Conservation (phyloP, 1,140 invertebrate species). For the Ips nitidus region DNA sequence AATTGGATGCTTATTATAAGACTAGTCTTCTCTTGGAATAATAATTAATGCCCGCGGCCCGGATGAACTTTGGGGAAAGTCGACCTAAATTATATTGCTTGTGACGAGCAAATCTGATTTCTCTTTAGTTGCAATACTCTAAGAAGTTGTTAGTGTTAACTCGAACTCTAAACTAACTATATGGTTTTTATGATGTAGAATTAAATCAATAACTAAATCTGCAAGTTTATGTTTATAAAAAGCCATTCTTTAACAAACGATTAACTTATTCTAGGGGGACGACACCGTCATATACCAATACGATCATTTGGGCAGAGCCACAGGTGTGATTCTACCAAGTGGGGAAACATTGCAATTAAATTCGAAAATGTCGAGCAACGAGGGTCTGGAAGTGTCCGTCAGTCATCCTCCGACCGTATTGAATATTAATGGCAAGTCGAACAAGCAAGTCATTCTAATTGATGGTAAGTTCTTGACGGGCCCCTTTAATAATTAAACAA, state of each 20-base stretch:
- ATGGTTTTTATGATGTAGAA: too few species aligned
- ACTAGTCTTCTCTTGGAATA: slow-evolving; percentile 14
- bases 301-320: slow-evolving; percentile 81
- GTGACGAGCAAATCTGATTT: neutral
- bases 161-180: neutral
- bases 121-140: neutral
- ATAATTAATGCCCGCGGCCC: slow-evolving; percentile 7
- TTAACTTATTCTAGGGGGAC: slow-evolving; percentile 64
- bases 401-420: slow-evolving; percentile 55
- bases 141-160: neutral
- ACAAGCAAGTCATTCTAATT: slow-evolving; percentile 57
- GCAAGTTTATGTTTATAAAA: too few species aligned
- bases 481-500: slow-evolving; percentile 26
- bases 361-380: slow-evolving; percentile 72
- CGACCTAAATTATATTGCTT: slow-evolving; percentile 5
- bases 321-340: slow-evolving; percentile 82
- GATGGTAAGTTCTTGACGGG: slow-evolving; percentile 52
- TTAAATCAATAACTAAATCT: too few species aligned
- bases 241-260: neutral
- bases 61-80: neutral
- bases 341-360: slow-evolving; percentile 82
- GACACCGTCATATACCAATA: slow-evolving; percentile 89
- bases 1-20: slow-evolving; percentile 22
- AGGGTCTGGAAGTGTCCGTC: slow-evolving; percentile 73
- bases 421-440: slow-evolving; percentile 61